Evolutionary conservation across 2,797 vertebrate species (phyloP), one percentile per base, ranked within the genome.

Genomic region (Hephaestus fuliginosus): DNA sequence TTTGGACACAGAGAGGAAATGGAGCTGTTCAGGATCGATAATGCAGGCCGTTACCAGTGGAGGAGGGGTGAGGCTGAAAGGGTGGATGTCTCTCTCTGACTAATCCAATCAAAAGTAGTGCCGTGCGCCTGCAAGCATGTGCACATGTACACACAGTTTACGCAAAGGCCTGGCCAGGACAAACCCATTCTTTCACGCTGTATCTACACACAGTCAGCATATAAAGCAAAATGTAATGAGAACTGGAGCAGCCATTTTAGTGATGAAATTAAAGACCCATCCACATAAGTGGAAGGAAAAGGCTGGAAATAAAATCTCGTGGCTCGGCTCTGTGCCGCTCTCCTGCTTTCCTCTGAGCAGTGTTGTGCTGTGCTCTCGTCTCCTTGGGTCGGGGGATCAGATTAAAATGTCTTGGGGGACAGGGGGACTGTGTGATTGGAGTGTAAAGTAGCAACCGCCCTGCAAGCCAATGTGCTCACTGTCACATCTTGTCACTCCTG

Each of bases 21-120:
- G 82, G 88, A 95, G 88, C 89, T 83, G 92, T 91, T 91, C 61
- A 46, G 61, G 90, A 95, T 96, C 95, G 67, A 95, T 96, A 94
- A 86, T 67, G 86, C 86, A 80, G 84, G 78, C 91, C 70, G 83
- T 89, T 89, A 90, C 86, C 81, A 82, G 76, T 46, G 75, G 82
- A 82, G 83, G 85, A 86, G 78, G 87, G 75, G 72, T 56, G 52
- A 83, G 78, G 85, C 83, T 92, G 86, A 86, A 77, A 89, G 89
- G 89, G 91, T 90, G 86, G 89, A 93, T 92, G 88, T 92, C 87
- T 92, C 84, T 89, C 86, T 91, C 81, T 75, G 52, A 67, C 87
- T 95, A 94, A 94, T 91, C 89, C 87, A 94, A 95, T 95, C 90
- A 92, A 75, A 93, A 86, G 87, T 88, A 91, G 85, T 78, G 79